Base-by-base conservation (phyloP, 2,797 vertebrate species). In the Crenuchus spilurus region DNA sequence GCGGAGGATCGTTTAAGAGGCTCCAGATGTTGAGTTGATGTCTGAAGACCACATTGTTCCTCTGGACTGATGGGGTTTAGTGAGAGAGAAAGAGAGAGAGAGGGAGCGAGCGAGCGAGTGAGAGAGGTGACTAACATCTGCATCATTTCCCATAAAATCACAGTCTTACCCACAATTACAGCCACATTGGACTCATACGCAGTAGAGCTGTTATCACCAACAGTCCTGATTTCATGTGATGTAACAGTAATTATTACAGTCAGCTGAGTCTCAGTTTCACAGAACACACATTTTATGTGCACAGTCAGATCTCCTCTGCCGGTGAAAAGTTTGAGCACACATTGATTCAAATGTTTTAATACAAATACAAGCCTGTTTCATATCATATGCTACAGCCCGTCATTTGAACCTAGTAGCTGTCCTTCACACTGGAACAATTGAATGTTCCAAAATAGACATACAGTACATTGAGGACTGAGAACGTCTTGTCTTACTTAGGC, bases 11-110 rank as follows among this genome's bases (percentile, higher is more conserved):
- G 74, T 85, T 87, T 88, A 92, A 93, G 90, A 91, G 88, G 83
- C 87, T 90, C 91, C 91, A 92, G 91, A 93, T 93, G 92, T 92
- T 77, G 78, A 80, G 80, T 63, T n/a, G 49, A 30, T 48, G 84
- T 83, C 52, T 57, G 35, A 74, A 70, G 60, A 66, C 49, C 26
- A 39, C 42, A 77, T 39, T 58, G 20, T 67, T 77, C 54, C 51
- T 62, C 18, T 48, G 58, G 51, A 77, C 39, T 77, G 57, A 84
- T 84, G 84, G 77, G 86, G 72, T 69, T 62, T 72, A 41, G 54
- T 66, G 66, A 77, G 62, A 80, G 80, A 63, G 80, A 77, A 75
- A 81, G 78, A 84, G 81, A 52, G 49, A 63, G 39, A 28, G 63
- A 77, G 30, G 69, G 76, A 16, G 55, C 63, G 62, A 10, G 42